Base-by-base conservation (phyloP, 2,797 vertebrate species). In the Lates japonicus region DNA sequence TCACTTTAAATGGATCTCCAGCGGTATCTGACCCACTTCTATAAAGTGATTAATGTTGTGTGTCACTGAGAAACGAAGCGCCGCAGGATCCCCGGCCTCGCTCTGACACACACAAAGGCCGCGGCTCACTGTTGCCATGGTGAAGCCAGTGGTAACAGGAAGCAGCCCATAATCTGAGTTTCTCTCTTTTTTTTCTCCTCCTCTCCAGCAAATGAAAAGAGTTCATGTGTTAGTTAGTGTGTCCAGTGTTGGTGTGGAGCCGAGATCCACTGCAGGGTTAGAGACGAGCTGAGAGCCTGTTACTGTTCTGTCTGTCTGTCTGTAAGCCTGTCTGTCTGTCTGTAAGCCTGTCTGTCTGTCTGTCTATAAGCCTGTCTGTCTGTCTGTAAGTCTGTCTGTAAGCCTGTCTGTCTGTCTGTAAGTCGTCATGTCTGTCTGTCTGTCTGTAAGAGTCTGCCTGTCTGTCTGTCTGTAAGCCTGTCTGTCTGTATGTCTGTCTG, bases 21-120 rank as follows among this genome's bases (percentile, higher is more conserved):
- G 78, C 74, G 77, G 78, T 33, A 77, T 88, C 11, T 89, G 89
- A 93, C 90, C 91, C 88, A 90, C 84, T 93, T 93, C 51, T 89
- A 42, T 80, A 84, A 84, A 89, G 88, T 93, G 92, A 92, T 93
- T 89, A 91, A 93, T 93, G 91, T 87, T 91, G 88, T 84, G 87
- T 90, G 88, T 92, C 88, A 90, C 42, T 78, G 89, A 88, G 87
- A 80, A 89, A 67, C 86, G 72, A 41, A 80, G 78, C 91, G 5
- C 88, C 1, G 51, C 87, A 44, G 90, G 86, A 84, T 76, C 78
- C 78, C 86, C 70, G 85, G 89, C 77, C 67, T 80, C 80, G 51
- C 85, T 76, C 46, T 60, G 17, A 54, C 51, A 14, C 74, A 80
- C 75, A 93, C 92, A 91, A 93, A 89, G 88, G 52, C 74, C 7